Conservation (phyloP, 2,797 vertebrate species). For the Hypotaenidia okinawae region DNA sequence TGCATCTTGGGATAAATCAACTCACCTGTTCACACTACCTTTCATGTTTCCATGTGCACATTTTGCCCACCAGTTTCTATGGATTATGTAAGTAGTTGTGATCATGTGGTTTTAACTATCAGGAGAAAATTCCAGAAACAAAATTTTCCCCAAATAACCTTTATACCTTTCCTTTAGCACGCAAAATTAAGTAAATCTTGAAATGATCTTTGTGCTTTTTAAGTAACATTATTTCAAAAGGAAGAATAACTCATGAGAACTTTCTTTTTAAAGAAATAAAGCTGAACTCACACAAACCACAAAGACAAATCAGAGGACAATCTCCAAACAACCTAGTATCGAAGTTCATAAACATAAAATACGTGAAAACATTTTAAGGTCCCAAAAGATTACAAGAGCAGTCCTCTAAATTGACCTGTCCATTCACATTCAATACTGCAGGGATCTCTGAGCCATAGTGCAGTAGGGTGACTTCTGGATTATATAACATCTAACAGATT, state of each 20-base stretch:
- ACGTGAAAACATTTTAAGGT: background rate
- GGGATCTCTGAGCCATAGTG: background rate
- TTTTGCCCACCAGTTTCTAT: slow-evolving; percentile 37
- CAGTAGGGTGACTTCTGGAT: background rate
- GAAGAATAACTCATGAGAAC: background rate
- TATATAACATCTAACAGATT: background rate
- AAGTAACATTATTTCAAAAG: background rate
- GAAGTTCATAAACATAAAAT: background rate
- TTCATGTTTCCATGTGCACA: slow-evolving; percentile 7
- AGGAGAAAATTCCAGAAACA: slow-evolving; percentile 41
- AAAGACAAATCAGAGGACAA: background rate
- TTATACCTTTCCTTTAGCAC: background rate
- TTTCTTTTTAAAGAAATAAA: background rate
- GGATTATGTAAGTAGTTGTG: slow-evolving; percentile 48
- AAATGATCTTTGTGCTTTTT: background rate
- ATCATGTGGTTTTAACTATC: slow-evolving; percentile 6
- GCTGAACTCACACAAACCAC: background rate
- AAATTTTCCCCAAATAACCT: slow-evolving; percentile 36
- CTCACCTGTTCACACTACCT: background rate
- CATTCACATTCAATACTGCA: background rate
- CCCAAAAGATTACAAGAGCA: background rate
- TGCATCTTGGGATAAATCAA: background rate
- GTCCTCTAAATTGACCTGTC: background rate
- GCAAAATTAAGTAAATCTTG: slow-evolving; percentile 27
- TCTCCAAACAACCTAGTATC: background rate